Conservation (phyloP, 2,888 invertebrate genomes). For the Seira ritae region DNA sequence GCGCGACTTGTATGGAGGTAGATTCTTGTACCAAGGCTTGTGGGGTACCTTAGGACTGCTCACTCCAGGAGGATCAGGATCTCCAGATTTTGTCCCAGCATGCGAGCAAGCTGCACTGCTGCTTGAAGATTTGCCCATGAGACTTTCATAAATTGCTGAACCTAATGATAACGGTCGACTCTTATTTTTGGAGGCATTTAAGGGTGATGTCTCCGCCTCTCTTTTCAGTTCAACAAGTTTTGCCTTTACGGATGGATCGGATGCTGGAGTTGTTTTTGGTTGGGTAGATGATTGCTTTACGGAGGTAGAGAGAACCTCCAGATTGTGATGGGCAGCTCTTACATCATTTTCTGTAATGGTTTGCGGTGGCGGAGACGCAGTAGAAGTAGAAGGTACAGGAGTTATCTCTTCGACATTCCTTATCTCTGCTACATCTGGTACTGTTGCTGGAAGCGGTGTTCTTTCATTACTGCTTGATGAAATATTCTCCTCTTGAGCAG, state of each 20-base stretch:
- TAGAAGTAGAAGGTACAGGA: neutral
- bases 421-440: neutral
- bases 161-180: slow-evolving; percentile 41
- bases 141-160: slow-evolving; percentile 50
- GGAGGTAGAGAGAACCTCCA: slow-evolving; percentile 50
- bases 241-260: slow-evolving; percentile 32
- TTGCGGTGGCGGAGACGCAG: neutral
- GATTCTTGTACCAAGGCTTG: slow-evolving; percentile 81
- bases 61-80: slow-evolving; percentile 28
- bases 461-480: too few species aligned
- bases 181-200: slow-evolving; percentile 29
- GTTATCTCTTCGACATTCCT: neutral
- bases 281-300: neutral
- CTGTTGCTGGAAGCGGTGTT: neutral
- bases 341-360: slow-evolving; percentile 40
- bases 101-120: neutral
- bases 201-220: slow-evolving; percentile 67
- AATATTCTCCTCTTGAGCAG: too few species aligned
- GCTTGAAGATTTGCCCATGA: slow-evolving; percentile 27
- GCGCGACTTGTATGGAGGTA: slow-evolving; percentile 49
- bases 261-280: neutral
- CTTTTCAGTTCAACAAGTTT: slow-evolving; percentile 65
- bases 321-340: slow-evolving; percentile 48
- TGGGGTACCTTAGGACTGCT: slow-evolving; percentile 75
- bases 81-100: neutral